A percentile compares a stretch with the other conserved stretches of the same genome.
Evolutionary conservation across 2,888 invertebrate genomes (phyloP).

Genomic region (Invenusta paracnida): DNA sequence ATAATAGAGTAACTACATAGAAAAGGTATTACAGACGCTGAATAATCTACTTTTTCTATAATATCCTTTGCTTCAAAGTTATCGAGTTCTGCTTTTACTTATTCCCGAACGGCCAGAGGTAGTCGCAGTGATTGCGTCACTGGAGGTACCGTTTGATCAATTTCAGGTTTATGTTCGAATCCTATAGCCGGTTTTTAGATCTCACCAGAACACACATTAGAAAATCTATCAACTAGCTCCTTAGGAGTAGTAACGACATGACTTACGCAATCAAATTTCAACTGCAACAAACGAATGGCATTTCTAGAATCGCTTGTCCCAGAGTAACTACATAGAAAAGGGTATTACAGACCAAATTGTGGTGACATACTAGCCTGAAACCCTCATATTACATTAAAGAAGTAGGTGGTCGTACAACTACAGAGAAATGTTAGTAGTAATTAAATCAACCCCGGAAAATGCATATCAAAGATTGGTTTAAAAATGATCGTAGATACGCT

Average conservation of each 20-base stretch:
- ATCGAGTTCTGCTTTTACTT: background rate
- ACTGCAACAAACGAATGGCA: conserved; percentile 19
- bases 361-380: background rate
- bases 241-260: background rate
- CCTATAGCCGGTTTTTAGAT: background rate
- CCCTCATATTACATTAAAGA: background rate
- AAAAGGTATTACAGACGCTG: background rate
- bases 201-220: background rate
- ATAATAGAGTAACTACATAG: background rate
- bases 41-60: background rate
- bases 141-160: conserved; percentile 2
- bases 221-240: background rate
- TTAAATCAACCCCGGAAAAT: conserved; percentile 22
- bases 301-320: conserved; percentile 8
- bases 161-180: conserved; percentile 13
- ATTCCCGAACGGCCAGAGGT: background rate
- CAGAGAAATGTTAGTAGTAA: background rate
- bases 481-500: background rate
- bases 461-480: background rate
- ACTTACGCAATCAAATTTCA: conserved; percentile 2
- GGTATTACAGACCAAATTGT: conserved; percentile 10
- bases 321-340: background rate
- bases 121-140: conserved; percentile 26
- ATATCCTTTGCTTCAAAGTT: background rate
- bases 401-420: background rate